Percentiles rank a stretch among this genome's conserved stretches.
These are phyloP conservation scores for Pissodes strobi DNA, from an alignment of 1,140 invertebrate genomes.

Conservation along the genomic window DNA sequence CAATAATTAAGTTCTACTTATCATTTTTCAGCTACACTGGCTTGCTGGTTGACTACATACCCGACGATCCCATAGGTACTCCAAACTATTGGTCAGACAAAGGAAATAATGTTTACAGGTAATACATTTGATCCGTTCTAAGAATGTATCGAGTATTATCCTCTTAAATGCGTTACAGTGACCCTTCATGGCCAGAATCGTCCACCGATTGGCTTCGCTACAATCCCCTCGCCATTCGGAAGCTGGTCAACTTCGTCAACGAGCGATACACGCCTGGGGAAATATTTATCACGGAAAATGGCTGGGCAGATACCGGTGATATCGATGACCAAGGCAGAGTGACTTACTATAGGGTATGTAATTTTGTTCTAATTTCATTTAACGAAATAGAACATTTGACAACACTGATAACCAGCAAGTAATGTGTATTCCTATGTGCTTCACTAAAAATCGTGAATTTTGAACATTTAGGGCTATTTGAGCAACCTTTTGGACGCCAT, in stretches of 20 bases:
- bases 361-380: constrained; percentile 34
- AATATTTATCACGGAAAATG: constrained; percentile 67
- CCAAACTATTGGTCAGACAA: constrained; percentile 32
- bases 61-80: constrained; percentile 17
- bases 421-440: too few relatives aligned
- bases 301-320: constrained; percentile 57
- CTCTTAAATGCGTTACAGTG: neutral
- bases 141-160: neutral
- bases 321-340: constrained; percentile 60
- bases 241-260: constrained; percentile 71
- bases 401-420: too few relatives aligned
- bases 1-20: too few relatives aligned
- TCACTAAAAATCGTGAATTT: too few relatives aligned
- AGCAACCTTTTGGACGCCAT: constrained; percentile 43
- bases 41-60: constrained; percentile 10
- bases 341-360: constrained; percentile 36
- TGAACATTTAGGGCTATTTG: constrained; percentile 14
- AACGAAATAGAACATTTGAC: constrained; percentile 4
- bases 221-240: constrained; percentile 69
- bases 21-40: constrained; percentile 54
- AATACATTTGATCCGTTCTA: neutral
- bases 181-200: constrained; percentile 19
- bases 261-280: constrained; percentile 61
- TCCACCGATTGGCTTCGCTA: constrained; percentile 3
- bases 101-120: constrained; percentile 21